A percentile compares a stretch with the other conserved stretches of the same genome.
phyloP scores from a whole-genome alignment of 2,797 vertebrate species.

The Rhodeus uyekii region DNA sequence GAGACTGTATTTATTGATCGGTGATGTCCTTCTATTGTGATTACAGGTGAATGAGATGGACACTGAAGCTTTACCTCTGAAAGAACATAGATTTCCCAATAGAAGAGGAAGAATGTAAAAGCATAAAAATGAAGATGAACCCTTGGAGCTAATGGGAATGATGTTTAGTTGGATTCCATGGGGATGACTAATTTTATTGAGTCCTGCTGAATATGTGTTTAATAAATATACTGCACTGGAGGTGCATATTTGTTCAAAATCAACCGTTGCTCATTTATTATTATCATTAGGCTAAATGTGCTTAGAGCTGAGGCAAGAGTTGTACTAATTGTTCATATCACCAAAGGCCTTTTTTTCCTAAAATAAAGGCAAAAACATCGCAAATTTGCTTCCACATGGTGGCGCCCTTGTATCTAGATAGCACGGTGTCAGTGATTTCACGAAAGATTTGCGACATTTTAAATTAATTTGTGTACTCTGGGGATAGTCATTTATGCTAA shows the following conservation, averaged over 20 bases:
- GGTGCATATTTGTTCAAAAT: constrained; percentile 4
- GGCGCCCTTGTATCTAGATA: constrained; percentile 7
- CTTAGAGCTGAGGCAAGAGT: neutral
- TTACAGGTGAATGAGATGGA: constrained; percentile 38
- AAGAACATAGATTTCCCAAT: constrained; percentile 31
- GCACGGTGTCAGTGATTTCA: neutral
- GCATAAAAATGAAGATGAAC: neutral
- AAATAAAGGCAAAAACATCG: neutral
- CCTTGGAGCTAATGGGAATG: neutral
- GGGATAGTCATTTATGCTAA: neutral
- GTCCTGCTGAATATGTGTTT: neutral
- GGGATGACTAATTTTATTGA: neutral
- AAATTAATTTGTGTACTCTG: neutral
- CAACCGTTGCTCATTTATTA: neutral
- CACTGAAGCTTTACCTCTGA: constrained; percentile 19
- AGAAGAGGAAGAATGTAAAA: constrained; percentile 43
- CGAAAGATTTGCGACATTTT: neutral
- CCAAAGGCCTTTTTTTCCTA: neutral
- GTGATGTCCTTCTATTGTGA: neutral
- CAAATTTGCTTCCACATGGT: neutral
- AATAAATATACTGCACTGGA: neutral
- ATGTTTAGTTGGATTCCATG: neutral
- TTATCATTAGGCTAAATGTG: neutral
- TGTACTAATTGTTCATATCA: neutral
- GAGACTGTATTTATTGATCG: neutral